phyloP scores from a whole-genome alignment of 1,140 invertebrate genomes.

The Monomorium pharaonis region DNA sequence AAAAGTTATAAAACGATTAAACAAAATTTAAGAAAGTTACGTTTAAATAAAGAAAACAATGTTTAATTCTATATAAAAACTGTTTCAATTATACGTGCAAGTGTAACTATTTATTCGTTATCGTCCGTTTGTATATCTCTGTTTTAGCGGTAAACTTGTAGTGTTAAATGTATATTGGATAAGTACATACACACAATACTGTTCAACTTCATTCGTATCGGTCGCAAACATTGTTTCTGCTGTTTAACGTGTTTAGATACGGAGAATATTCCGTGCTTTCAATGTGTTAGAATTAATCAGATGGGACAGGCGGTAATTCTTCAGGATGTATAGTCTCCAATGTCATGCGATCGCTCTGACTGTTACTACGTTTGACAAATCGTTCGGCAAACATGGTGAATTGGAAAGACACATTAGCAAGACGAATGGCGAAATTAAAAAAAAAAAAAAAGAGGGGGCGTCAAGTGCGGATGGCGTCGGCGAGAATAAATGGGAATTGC shows the following conservation, averaged over 20 bases:
- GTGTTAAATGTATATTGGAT: neutral
- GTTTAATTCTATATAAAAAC: neutral
- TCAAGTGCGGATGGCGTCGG: slow-evolving; percentile 45
- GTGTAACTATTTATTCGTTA: neutral
- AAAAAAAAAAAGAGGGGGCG: slow-evolving; percentile 27
- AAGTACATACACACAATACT: neutral
- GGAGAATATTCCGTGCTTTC: neutral
- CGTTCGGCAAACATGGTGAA: slow-evolving; percentile 54
- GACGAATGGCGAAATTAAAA: slow-evolving; percentile 40
- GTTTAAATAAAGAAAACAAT: neutral
- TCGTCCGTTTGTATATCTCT: neutral
- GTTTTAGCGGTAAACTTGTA: neutral
- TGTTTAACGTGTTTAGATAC: slow-evolving; percentile 29
- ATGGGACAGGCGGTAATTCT: slow-evolving; percentile 57
- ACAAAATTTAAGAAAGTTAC: too few species aligned
- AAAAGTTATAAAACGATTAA: neutral
- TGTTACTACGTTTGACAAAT: slow-evolving; percentile 44
- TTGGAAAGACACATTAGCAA: slow-evolving; percentile 44
- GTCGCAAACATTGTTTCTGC: neutral
- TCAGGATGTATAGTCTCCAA: slow-evolving; percentile 39
- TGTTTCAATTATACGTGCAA: neutral
- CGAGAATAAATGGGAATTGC: slow-evolving; percentile 41
- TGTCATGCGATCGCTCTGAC: slow-evolving; percentile 30
- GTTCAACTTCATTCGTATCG: slow-evolving; percentile 10
- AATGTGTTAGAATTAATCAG: slow-evolving; percentile 66